These are phyloP conservation scores for Melozone crissalis DNA, from an alignment of 2,113 vertebrate genomes.

Conservation along the genomic window DNA sequence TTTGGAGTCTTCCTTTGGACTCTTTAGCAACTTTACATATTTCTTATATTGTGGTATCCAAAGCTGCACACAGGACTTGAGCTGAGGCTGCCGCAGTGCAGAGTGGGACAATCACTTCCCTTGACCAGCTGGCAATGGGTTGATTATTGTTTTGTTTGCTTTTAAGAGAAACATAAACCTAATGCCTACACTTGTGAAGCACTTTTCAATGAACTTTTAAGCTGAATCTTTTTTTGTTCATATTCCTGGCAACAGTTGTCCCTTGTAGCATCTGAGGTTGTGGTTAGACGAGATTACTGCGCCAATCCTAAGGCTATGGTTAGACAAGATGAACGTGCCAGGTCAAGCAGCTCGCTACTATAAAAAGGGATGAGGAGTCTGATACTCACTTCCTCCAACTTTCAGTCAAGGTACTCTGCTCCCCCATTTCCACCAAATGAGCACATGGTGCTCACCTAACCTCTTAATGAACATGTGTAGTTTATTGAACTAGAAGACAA, in stretches of 20 bases:
- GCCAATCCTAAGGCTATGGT: background rate
- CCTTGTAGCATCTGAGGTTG: background rate
- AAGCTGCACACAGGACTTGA: background rate
- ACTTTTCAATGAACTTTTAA: background rate
- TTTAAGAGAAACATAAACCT: background rate
- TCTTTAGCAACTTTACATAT: background rate
- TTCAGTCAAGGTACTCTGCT: background rate
- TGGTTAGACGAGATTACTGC: background rate
- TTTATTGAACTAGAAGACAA: background rate
- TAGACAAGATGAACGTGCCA: background rate
- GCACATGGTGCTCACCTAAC: background rate
- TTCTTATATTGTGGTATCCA: background rate
- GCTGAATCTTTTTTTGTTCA: background rate
- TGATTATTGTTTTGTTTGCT: background rate
- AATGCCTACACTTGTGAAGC: background rate
- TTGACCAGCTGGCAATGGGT: background rate
- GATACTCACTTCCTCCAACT: background rate
- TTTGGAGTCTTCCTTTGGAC: fast-evolving
- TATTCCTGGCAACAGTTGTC: background rate
- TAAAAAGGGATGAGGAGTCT: background rate
- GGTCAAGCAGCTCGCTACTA: background rate
- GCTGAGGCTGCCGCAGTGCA: background rate
- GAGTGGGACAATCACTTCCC: background rate
- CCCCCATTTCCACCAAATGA: background rate
- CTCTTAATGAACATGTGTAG: background rate